Evolutionary conservation across 2,113 vertebrate genomes (phyloP).

Genomic region (Centrocercus urophasianus): DNA sequence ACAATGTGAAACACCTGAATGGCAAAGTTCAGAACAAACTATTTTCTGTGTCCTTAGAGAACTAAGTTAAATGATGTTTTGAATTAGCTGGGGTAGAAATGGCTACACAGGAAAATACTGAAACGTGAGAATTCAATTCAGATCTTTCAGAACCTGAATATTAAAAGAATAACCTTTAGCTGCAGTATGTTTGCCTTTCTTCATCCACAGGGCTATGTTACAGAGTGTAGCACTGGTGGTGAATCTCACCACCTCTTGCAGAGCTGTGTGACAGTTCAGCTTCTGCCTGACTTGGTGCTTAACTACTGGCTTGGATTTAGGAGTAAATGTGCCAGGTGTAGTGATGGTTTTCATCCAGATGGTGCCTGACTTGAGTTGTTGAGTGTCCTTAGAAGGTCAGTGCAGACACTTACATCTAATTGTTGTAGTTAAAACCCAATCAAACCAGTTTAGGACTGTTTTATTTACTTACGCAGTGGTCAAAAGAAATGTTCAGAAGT

Average conservation of each 20-base stretch:
- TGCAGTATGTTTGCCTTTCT: not conserved
- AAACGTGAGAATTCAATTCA: not conserved
- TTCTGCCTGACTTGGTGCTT: not conserved
- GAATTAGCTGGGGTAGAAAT: not conserved
- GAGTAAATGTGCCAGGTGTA: rapidly evolving
- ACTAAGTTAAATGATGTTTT: not conserved
- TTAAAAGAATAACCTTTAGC: not conserved
- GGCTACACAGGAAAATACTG: not conserved
- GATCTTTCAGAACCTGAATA: not conserved
- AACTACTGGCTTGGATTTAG: not conserved
- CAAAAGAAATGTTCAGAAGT: not conserved
- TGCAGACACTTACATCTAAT: not conserved
- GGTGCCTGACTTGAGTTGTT: not conserved
- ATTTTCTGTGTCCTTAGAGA: not conserved
- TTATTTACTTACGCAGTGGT: not conserved
- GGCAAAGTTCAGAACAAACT: not conserved
- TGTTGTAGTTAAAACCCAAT: not conserved
- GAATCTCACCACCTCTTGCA: not conserved
- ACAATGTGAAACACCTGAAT: not conserved
- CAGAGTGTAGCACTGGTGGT: not conserved
- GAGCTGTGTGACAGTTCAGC: not conserved
- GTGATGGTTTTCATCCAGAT: not conserved
- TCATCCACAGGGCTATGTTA: not conserved
- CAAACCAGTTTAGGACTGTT: not conserved
- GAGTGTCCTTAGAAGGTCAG: not conserved